These are phyloP conservation scores for Saturnia japonica DNA, from an alignment of 2,888 invertebrate genomes.

Conservation along the genomic window DNA sequence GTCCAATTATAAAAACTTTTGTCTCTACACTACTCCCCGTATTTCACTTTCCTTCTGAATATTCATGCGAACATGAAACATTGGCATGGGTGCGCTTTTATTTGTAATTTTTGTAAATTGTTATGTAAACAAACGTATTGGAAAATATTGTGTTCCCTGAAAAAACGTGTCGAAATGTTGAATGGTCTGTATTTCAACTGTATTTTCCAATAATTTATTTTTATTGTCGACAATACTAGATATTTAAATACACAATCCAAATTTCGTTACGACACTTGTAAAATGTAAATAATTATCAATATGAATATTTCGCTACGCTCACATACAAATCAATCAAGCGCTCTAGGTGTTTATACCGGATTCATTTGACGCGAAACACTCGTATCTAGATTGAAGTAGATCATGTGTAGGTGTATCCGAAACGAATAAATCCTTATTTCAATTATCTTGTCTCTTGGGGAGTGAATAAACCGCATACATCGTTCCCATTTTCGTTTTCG, in stretches of 20 bases:
- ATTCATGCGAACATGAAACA: constrained; percentile 48
- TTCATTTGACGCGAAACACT: constrained; percentile 17
- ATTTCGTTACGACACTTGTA: constrained; percentile 14
- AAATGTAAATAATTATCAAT: constrained; percentile 15
- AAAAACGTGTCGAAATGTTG: constrained; percentile 16
- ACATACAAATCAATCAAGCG: constrained; percentile 19
- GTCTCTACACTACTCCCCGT: constrained; percentile 47
- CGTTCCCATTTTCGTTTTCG: constrained; percentile 66
- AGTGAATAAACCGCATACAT: constrained; percentile 70
- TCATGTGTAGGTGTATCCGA: constrained; percentile 53
- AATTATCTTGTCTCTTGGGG: constrained; percentile 71
- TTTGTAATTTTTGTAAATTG: constrained; percentile 34
- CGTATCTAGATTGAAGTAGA: constrained; percentile 42
- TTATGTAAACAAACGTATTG: constrained; percentile 24
- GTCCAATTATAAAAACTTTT: constrained; percentile 69
- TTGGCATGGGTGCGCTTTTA: constrained; percentile 37
- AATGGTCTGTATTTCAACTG: constrained; percentile 7
- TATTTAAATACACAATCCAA: constrained; percentile 14
- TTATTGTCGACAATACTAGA: constrained; percentile 10
- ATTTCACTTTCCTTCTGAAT: constrained; percentile 43
- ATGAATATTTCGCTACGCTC: constrained; percentile 15
- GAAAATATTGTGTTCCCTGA: constrained; percentile 18
- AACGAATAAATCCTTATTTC: constrained; percentile 75
- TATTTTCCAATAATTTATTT: constrained; percentile 12
- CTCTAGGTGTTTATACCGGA: constrained; percentile 13